Evolutionary conservation across 1,140 invertebrate genomes (phyloP).

Genomic region (Caenorhabditis brenneri): DNA sequence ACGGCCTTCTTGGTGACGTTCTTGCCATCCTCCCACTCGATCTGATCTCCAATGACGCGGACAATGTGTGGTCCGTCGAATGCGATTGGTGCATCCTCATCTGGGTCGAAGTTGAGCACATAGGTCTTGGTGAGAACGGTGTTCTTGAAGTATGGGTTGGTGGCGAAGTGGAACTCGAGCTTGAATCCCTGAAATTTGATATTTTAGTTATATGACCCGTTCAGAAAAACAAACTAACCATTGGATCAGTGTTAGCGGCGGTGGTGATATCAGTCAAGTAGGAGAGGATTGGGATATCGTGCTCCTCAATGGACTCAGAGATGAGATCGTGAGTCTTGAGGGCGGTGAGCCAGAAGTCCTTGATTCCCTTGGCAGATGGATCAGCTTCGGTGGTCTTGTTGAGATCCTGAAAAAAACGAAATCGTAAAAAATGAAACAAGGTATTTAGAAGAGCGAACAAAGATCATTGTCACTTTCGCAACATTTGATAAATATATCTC

Average conservation of each 20-base stretch:
- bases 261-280: slow-evolving; percentile 85
- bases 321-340: slow-evolving; percentile 92
- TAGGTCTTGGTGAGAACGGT: slow-evolving; percentile 91
- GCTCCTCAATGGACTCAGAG: slow-evolving; percentile 81
- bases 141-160: slow-evolving; percentile 97
- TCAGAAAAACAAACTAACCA: not conserved
- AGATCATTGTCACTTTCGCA: not conserved
- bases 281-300: slow-evolving; percentile 92
- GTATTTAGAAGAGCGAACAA: not conserved
- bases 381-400: slow-evolving; percentile 43
- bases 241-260: not conserved
- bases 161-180: slow-evolving; percentile 89
- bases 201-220: not conserved
- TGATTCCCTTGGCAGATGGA: slow-evolving; percentile 80
- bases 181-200: slow-evolving; percentile 79
- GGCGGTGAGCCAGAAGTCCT: slow-evolving; percentile 94
- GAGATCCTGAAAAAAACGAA: slow-evolving; percentile 54
- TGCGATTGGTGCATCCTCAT: slow-evolving; percentile 87
- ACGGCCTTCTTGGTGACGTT: slow-evolving; percentile 95
- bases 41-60: slow-evolving; percentile 85
- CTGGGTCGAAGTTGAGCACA: slow-evolving; percentile 87
- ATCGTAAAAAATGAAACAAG: not conserved
- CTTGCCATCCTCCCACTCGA: slow-evolving; percentile 94
- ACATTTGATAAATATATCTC: not conserved
- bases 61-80: slow-evolving; percentile 98